phyloP scores from a whole-genome alignment of 2,113 vertebrate genomes.

The Vombatus ursinus region DNA sequence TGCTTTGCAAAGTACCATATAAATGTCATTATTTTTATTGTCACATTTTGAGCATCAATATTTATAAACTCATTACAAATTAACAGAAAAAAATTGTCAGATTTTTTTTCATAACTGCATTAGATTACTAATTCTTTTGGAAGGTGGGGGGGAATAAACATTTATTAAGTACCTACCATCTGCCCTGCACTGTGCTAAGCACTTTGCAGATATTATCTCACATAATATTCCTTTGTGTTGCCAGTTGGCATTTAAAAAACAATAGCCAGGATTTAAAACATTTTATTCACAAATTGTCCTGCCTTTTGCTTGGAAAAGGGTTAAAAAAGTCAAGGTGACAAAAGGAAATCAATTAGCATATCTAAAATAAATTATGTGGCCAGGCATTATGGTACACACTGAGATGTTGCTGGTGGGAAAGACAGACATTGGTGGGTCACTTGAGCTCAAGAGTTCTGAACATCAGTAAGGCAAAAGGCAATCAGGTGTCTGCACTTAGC shows the following conservation, averaged over 20 bases:
- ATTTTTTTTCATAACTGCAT: conserved; percentile 46
- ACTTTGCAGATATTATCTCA: background rate
- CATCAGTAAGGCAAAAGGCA: background rate
- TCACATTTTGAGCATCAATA: background rate
- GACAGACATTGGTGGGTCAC: no score
- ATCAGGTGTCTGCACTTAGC: background rate
- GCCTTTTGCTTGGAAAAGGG: background rate
- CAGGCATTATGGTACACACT: background rate
- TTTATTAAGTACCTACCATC: background rate
- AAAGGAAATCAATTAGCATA: background rate
- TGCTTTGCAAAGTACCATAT: background rate
- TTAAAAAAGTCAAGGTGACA: background rate
- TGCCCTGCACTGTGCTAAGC: background rate
- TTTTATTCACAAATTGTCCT: background rate
- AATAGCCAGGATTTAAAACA: background rate
- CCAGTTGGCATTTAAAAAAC: background rate
- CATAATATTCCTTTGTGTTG: background rate
- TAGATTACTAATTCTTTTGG: conserved; percentile 40
- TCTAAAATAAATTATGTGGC: background rate
- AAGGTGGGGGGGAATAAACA: background rate
- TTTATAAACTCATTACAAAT: conserved; percentile 65
- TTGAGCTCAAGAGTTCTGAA: background rate
- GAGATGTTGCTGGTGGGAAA: background rate
- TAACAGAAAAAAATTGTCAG: conserved; percentile 17
- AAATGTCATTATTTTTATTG: conserved; percentile 31